phyloP scores from a whole-genome alignment of 2,113 vertebrate species.

The Ceyx margarethae region DNA sequence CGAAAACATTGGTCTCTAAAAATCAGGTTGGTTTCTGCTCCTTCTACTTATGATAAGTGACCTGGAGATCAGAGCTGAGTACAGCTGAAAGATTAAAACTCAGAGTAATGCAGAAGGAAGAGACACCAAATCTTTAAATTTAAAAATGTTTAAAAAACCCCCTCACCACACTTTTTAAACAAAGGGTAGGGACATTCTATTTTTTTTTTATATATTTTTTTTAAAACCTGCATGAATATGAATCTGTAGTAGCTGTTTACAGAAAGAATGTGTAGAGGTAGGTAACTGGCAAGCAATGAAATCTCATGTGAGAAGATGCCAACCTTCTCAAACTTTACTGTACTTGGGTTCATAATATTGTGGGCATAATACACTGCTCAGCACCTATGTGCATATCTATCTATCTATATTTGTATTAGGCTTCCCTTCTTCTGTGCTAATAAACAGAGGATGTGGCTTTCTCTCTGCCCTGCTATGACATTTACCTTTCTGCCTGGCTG shows the following conservation, averaged over 20 bases:
- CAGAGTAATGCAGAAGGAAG: background rate
- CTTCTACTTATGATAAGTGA: background rate
- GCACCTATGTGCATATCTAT: background rate
- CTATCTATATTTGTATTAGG: background rate
- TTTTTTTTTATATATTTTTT: too few species aligned
- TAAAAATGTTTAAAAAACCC: background rate
- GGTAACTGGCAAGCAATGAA: background rate
- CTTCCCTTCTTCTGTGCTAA: background rate
- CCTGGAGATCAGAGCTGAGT: background rate
- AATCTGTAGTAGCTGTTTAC: background rate
- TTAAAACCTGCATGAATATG: background rate
- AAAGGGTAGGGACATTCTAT: rapidly evolving
- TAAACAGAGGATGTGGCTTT: background rate
- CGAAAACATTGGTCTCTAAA: background rate
- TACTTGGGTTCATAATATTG: background rate
- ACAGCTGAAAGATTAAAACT: background rate
- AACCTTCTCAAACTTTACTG: background rate
- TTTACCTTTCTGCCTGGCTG: background rate
- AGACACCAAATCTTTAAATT: background rate
- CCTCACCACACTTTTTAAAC: background rate
- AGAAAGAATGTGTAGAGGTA: background rate
- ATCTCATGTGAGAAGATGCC: background rate
- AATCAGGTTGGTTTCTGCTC: background rate
- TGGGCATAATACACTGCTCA: background rate
- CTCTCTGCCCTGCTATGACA: background rate